Evolutionary conservation across 2,797 vertebrate species (phyloP).

Genomic region (Hydrolagus colliei): DNA sequence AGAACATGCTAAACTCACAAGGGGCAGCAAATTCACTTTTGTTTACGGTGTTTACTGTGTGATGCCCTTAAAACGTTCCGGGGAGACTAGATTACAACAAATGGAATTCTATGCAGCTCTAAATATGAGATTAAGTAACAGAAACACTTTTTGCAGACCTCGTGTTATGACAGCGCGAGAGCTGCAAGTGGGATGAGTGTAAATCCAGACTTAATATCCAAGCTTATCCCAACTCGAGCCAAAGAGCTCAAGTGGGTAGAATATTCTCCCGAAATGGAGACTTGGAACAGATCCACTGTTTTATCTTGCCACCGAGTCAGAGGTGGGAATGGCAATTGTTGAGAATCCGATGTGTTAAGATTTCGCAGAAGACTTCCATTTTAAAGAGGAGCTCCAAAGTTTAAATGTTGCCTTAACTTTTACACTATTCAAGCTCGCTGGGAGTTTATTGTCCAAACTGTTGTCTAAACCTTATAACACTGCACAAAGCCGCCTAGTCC

Average conservation of each 20-base stretch:
- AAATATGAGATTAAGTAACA: not conserved
- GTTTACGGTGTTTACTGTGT: too few relatives aligned
- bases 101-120: not conserved
- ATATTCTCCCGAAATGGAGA: not conserved
- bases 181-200: not conserved
- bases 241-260: not conserved
- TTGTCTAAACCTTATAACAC: not conserved
- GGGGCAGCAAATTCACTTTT: not conserved
- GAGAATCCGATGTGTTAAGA: not conserved
- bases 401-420: not conserved
- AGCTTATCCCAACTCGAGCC: not conserved
- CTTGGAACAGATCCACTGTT: conserved; percentile 4
- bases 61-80: not conserved
- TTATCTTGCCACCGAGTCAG: not conserved
- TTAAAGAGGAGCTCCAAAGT: too few relatives aligned
- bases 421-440: not conserved
- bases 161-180: not conserved
- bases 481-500: not conserved
- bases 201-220: not conserved
- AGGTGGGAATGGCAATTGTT: not conserved
- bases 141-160: not conserved
- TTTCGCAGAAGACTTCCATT: too few relatives aligned
- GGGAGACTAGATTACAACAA: not conserved
- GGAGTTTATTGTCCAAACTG: not conserved
- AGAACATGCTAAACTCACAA: not conserved